Conservation (phyloP, 1,140 invertebrate genomes). For the Macrobrachium rosenbergii region DNA sequence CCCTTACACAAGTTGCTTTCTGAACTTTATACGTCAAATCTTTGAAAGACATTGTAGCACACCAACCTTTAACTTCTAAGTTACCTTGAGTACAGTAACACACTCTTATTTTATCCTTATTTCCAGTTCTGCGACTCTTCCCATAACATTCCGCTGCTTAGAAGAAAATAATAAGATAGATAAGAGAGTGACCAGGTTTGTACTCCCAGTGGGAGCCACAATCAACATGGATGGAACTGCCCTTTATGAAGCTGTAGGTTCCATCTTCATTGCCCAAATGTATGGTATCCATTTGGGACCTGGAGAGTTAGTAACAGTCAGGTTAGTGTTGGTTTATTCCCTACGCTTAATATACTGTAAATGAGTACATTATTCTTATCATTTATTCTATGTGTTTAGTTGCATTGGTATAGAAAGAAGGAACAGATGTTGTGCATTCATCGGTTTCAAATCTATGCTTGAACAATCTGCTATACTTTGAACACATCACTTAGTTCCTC, state of each 20-base stretch:
- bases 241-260: slow-evolving; percentile 94
- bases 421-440: too few species aligned
- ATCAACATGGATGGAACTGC: slow-evolving; percentile 98
- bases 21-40: too few species aligned
- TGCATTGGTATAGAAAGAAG: too few species aligned
- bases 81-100: neutral
- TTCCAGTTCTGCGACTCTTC: slow-evolving; percentile 88
- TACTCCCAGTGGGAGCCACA: slow-evolving; percentile 95
- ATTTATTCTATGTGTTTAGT: neutral
- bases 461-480: too few species aligned
- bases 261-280: slow-evolving; percentile 94
- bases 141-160: slow-evolving; percentile 90
- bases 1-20: too few species aligned
- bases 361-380: neutral
- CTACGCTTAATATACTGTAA: too few species aligned
- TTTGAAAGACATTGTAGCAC: too few species aligned
- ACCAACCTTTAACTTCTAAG: neutral
- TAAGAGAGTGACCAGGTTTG: slow-evolving; percentile 91
- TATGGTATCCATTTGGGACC: slow-evolving; percentile 82
- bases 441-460: too few species aligned
- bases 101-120: slow-evolving; percentile 54
- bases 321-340: slow-evolving; percentile 74
- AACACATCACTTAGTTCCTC: too few species aligned
- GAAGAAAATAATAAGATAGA: slow-evolving; percentile 92
- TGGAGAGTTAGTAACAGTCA: slow-evolving; percentile 89